Evolutionary conservation across 2,797 vertebrate genomes (phyloP).

Genomic region (Manis pentadactyla): DNA sequence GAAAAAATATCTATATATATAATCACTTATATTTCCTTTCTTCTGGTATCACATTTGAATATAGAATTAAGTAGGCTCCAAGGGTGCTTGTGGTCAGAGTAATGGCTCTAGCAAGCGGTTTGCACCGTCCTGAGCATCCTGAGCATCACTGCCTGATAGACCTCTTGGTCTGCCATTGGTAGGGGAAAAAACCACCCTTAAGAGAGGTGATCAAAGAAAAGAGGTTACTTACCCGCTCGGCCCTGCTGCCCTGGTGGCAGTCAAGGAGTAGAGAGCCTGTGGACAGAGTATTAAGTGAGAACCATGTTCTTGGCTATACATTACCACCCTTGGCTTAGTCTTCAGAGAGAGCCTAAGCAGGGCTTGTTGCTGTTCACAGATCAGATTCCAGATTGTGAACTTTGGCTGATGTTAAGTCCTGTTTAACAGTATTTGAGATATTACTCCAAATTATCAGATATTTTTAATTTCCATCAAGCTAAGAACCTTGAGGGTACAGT

Average conservation of each 20-base stretch:
- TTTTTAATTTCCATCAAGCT: constrained; percentile 15
- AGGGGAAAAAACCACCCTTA: constrained; percentile 11
- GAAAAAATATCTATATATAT: constrained; percentile 59
- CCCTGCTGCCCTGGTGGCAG: background rate
- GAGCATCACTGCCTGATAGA: background rate
- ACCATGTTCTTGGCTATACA: background rate
- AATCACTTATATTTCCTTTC: constrained; percentile 26
- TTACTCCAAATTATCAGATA: background rate
- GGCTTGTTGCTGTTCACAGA: background rate
- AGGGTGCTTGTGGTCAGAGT: background rate
- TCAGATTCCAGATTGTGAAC: background rate
- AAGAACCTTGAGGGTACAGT: background rate
- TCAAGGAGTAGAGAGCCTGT: background rate
- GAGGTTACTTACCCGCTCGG: constrained; percentile 2
- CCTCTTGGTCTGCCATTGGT: background rate
- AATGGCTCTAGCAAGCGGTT: background rate
- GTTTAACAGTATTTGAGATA: constrained; percentile 24
- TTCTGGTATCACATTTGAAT: constrained; percentile 20
- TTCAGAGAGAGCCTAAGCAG: background rate
- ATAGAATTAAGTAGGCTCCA: constrained; percentile 27
- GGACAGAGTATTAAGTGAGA: background rate
- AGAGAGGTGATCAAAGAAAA: constrained; percentile 14
- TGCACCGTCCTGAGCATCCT: background rate
- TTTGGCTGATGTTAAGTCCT: background rate
- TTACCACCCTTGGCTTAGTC: background rate